Conservation (phyloP, 1,140 invertebrate genomes). For the Brachystomella parvula region DNA sequence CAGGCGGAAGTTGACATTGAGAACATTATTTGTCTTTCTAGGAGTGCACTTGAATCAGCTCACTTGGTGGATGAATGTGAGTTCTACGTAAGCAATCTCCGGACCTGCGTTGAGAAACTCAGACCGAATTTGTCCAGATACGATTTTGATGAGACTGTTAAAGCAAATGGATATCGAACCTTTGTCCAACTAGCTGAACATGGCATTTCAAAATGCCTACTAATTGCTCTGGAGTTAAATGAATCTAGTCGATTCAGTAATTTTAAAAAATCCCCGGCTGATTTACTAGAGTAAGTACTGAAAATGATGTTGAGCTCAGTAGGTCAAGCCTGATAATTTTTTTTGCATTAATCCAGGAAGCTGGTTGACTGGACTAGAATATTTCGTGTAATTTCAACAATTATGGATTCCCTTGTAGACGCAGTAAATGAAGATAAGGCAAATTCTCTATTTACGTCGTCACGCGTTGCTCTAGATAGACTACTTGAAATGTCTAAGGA, state of each 20-base stretch:
- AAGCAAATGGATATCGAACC: constrained; percentile 35
- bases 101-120: constrained; percentile 26
- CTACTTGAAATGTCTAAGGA: constrained; percentile 34
- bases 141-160: constrained; percentile 34
- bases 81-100: constrained; percentile 18
- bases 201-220: constrained; percentile 31
- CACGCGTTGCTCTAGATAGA: constrained; percentile 27
- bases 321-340: neutral
- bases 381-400: constrained; percentile 29
- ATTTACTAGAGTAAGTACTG: constrained; percentile 29
- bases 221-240: constrained; percentile 31
- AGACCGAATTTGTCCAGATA: constrained; percentile 29
- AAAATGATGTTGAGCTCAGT: neutral
- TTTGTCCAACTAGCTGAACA: constrained; percentile 23
- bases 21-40: constrained; percentile 6
- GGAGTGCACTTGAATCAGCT: constrained; percentile 25
- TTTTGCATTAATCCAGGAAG: constrained; percentile 24
- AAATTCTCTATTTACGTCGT: constrained; percentile 31
- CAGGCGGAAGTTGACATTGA: neutral
- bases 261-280: constrained; percentile 19
- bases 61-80: constrained; percentile 30
- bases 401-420: constrained; percentile 28
- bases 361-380: constrained; percentile 32
- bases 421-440: constrained; percentile 24
- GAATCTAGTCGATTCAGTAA: constrained; percentile 27